Base-by-base conservation (phyloP, 2,797 vertebrate species). In the Cossypha heuglini region DNA sequence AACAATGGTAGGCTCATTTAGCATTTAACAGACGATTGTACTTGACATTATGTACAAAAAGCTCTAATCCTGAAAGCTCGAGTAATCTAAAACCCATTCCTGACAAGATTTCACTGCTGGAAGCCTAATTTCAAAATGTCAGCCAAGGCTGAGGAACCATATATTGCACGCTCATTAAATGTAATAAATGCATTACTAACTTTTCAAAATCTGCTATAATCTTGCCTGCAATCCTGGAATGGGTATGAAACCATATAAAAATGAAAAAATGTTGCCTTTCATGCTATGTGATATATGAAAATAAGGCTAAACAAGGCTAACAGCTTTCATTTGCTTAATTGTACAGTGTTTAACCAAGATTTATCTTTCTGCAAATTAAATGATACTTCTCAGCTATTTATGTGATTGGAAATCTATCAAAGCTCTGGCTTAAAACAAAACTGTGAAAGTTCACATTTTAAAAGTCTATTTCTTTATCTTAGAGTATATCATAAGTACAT, bases 61-160 rank as follows among this genome's bases (percentile, higher is more conserved):
- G 42, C 79, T 93, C 85, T 94, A 95, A 96, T 96, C 75, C 90
- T 77, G 63, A 95, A 97, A 96, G 87, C 81, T 35, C 79, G 42
- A 95, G 94, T 94, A 97, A 97, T 97, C 90, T 95, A 92, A 97
- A 97, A 64, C 80, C 57, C 86, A 94, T 96, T 69, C 89, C 78
- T 95, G 88, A 97, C 90, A 97, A 94, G 95, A 96, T 86, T 96
- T 97, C 96, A 96, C 97, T 92, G 96, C 84, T 97, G 93, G 97
- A 97, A 97, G 92, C 90, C 97, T 94, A 87, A 95, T 93, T 96
- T 96, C 89, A 96, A 97, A 97, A 97, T 97, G 94, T 95, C 96
- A 98, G 95, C 90, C 89, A 96, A 79, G 22, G 52, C 67, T 72
- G 77, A 95, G 63, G 19, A 94, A 73, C 66, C 52, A 74, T 93